phyloP scores from a whole-genome alignment of 2,113 vertebrate genomes.

The Terrapene triunguis region DNA sequence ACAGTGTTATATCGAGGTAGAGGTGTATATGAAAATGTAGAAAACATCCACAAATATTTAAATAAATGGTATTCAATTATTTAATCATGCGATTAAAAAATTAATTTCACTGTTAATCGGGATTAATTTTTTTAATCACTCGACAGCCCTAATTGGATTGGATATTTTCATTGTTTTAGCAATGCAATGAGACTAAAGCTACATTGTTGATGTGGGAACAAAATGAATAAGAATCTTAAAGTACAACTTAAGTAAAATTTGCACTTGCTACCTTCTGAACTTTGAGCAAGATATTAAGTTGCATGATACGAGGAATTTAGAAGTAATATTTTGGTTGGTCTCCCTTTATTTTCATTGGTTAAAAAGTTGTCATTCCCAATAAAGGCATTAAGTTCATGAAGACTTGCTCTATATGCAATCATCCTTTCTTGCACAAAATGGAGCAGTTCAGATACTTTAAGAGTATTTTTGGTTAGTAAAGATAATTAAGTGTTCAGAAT shows the following conservation, averaged over 20 bases:
- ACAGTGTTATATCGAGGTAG: too few species aligned
- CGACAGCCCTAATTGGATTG: not conserved
- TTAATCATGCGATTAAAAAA: too few species aligned
- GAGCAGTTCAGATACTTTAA: not conserved
- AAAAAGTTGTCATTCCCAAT: not conserved
- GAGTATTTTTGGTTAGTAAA: accelerated
- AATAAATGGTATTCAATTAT: too few species aligned
- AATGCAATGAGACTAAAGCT: not conserved
- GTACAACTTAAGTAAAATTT: not conserved
- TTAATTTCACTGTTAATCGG: too few species aligned
- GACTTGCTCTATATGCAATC: not conserved
- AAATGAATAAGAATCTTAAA: not conserved
- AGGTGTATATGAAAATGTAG: too few species aligned
- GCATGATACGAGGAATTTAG: not conserved
- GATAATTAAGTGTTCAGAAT: not conserved
- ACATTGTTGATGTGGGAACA: not conserved
- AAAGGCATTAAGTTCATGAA: not conserved
- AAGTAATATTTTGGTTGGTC: not conserved
- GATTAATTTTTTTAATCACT: too few species aligned
- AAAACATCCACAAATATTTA: too few species aligned
- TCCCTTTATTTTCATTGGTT: not conserved
- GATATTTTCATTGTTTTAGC: not conserved
- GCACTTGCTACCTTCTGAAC: not conserved
- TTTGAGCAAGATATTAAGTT: not conserved
- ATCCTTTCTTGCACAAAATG: not conserved